Base-by-base conservation (phyloP, 2,113 vertebrate species). In the Castor canadensis region DNA sequence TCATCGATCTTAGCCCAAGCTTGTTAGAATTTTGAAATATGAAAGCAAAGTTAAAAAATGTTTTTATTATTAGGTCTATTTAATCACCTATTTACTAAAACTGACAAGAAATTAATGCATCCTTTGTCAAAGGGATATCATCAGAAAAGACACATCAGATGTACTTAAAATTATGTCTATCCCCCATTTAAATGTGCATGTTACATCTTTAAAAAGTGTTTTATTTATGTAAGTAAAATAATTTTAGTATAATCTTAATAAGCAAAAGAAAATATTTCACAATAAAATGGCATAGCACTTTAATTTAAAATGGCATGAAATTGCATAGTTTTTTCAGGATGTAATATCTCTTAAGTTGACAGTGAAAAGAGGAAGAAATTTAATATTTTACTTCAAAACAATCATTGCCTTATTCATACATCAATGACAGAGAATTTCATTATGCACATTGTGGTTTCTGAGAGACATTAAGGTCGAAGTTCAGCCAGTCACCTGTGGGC, bases 1-100 rank as follows among this genome's bases (percentile, higher is more conserved):
- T 81, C 80, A 60, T 97, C 43, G 40, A 93, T 97, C 83, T 95
- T 47, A 97, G 58, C 26, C 67, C 77, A 77, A 80, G 93, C 67
- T 75, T 82, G 72, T 86, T 96, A 88, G 38, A 96, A 56, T 93
- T 96, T 96, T 92, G 4, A 87, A 89, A 98, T 95, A 91, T 87
- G 32, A 60, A 91, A 95, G 92, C 47, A 91, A 96, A 93, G 58
- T 92, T 45, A n/a, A 96, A 95, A 96, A 85, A 93, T 95, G 95
- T 93, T 97, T 98, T 95, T 75, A 32, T 64, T 91, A 67, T 43
- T 62, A 95, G 86, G n/a, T 45, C 60, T 82, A 89, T 49, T 5
- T 20, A 94, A 90, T 93, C 54, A 45, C 35, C 9, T 95, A 13
- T 96, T 97, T 84, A 83, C 76, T 96, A 89, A 71, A 93, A 94